Base-by-base conservation (phyloP, 1,140 invertebrate species). In the Cyclargus thomasi region DNA sequence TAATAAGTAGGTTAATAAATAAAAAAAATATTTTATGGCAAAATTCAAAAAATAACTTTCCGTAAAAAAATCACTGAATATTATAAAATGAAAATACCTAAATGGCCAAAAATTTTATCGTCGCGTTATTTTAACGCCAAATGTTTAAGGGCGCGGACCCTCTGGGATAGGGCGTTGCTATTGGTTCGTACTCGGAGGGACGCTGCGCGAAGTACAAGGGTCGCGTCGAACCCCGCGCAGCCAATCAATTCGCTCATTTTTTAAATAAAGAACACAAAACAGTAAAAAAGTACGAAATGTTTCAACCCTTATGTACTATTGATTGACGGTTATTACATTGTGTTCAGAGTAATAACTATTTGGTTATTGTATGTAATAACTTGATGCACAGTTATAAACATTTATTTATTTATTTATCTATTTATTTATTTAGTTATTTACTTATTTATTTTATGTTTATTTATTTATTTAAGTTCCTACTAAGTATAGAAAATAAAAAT, bases 171-270 rank as follows among this genome's bases (percentile, higher is more conserved):
- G 29, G 71, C 22, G 69, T 35, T 72, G 66, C 74, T 63, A 88
- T 88, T 88, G 86, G 86, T 74, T 68, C 73, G 53, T 68, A 66
- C 63, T 67, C 64, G 72, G 76, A 86, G 86, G 84, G 83, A 79
- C 79, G 82, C 80, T 74, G 81, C 77, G 84, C 84, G 69, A 62
- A 63, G 47, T 64, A 55, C 23, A 75, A 79, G 81, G 79, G 80
- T 75, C 71, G 73, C 59, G 22, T 62, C 64, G 67, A 65, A 71
- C 69, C 62, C 70, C 74, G 83, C 84, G 84, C 86, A 88, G 79
- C 86, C 86, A 88, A 88, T 88, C 86, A 88, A 88, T 88, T 86
- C 80, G 67, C 82, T 76, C 63, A 82, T 88, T 88, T 88, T 88
- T 88, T 86, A 86, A 86, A 88, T 86, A 86, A 83, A 85, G 76